Base-by-base conservation (phyloP, 2,113 vertebrate genomes). In the Bos indicus region DNA sequence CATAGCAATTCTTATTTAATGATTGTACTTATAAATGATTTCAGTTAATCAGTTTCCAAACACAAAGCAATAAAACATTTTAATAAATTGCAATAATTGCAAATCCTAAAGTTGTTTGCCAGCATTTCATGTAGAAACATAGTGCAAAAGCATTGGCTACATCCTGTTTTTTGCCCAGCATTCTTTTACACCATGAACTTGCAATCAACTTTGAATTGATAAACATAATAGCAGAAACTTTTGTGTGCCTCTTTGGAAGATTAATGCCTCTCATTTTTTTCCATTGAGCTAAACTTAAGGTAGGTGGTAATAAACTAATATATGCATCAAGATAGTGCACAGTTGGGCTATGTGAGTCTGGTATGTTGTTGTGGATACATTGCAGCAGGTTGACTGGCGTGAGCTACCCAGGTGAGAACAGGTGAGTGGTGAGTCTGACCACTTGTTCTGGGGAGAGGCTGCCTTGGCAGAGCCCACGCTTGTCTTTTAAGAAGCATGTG, bases 11-110 rank as follows among this genome's bases (percentile, higher is more conserved):
- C 86, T 56, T 96, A 21, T 94, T 93, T 93, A 56, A 83, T 91
- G 56, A 93, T 87, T 88, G 28, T 96, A 90, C 36, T 84, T 96
- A 36, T 71, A 88, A 97, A 67, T 71, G 30, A 52, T 83, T 97
- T 96, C 8, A 52, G 78, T 90, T 92, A 83, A 94, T 96, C 15
- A 57, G 87, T 95, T 93, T 94, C 64, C 7, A 93, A 94, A 91
- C 86, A 94, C 17, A 92, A 95, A 90, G 81, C 23, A 14, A 81
- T 36, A 88, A 91, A 60, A 48, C 12, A 17, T 30, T 46, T 36
- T 60, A 16, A 88, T 33, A 82, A 94, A 78, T 95, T 94, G 80
- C 96, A 90, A 92, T 46, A 77, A 93, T 83, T 90, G 67, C 84
- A 77, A 98, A 91, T 36, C 52, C 67, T 64, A 80, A 89, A 78